Base-by-base conservation (phyloP, 2,797 vertebrate genomes). In the Hippoglossus hippoglossus region DNA sequence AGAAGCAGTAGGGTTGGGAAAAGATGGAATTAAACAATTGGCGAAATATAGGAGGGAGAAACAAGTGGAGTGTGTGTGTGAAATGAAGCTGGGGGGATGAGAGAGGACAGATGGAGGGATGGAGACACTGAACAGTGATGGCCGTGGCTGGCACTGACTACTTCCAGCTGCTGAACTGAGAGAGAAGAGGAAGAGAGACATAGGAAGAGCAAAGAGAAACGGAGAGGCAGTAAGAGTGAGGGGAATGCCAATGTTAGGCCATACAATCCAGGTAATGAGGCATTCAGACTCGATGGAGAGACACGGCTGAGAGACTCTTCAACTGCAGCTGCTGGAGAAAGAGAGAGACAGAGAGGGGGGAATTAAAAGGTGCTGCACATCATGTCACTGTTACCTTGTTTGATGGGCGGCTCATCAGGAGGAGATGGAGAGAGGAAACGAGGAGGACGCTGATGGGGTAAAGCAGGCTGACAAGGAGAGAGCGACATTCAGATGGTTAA, bases 221-320 rank as follows among this genome's bases (percentile, higher is more conserved):
- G 58, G 52, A 72, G 67, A 67, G 58, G 2, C 50, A 69, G 70
- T 6, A 50, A 51, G 44, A 49, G 76, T 80, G 86, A 87, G 67
- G 71, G 69, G 86, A 91, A 93, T 90, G 82, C 82, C 85, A 84
- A 82, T 87, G 77, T 63, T 79, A 71, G 78, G 82, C 85, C 81
- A 79, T 71, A 86, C 85, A 91, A 87, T 90, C 84, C 79, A 91
- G 87, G 89, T 92, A 92, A 94, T 93, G 88, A 93, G 81, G 75
- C 79, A 85, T 89, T 82, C 54, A 81, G 57, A 53, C 84, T 74
- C 82, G 85, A 67, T 74, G 70, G 74, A 87, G 83, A 86, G 85
- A 84, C 67, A 80, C 22, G 60, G 73, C 77, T 75, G 75, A 85
- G 83, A 82, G 75, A 69, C 61, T 79, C 82, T 81, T 86, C 65